A percentile compares a stretch with the other conserved stretches of the same genome.
Evolutionary conservation across 2,797 vertebrate genomes (phyloP).

Genomic region (Cercopithecus hamlyni): DNA sequence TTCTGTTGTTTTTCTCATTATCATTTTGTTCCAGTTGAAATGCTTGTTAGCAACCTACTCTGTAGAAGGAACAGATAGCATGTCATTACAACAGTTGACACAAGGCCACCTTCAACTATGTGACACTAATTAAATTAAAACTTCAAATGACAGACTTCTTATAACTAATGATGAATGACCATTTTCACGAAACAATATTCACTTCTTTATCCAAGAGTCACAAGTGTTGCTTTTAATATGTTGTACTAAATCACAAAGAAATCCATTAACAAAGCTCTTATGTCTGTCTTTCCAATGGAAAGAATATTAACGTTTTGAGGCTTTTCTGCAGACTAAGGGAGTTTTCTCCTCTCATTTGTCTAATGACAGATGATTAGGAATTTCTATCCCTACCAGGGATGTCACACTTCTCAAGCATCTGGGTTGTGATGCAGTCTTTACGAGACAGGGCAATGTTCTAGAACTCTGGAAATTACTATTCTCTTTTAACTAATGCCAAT

Average conservation of each 20-base stretch:
- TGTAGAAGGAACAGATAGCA: conserved; percentile 48
- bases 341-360: not conserved
- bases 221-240: conserved; percentile 70
- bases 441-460: not conserved
- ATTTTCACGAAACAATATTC: conserved; percentile 73
- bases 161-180: conserved; percentile 83
- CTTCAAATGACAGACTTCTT: conserved; percentile 80
- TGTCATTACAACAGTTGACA: conserved; percentile 77
- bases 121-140: conserved; percentile 85
- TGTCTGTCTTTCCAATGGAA: conserved; percentile 58
- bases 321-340: conserved; percentile 56
- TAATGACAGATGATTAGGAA: conserved; percentile 40
- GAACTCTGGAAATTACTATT: not conserved
- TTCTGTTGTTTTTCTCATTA: conserved; percentile 77
- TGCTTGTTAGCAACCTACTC: conserved; percentile 74
- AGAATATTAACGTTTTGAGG: conserved; percentile 71
- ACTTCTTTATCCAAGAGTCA: conserved; percentile 81
- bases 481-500: not conserved
- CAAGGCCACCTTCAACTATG: conserved; percentile 76
- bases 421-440: not conserved
- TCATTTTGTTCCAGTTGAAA: conserved; percentile 78
- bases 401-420: not conserved
- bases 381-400: conserved; percentile 9
- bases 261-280: conserved; percentile 77
- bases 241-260: conserved; percentile 81